Evolutionary conservation across 2,888 invertebrate genomes (phyloP).

Genomic region (Nomada lathburiana): DNA sequence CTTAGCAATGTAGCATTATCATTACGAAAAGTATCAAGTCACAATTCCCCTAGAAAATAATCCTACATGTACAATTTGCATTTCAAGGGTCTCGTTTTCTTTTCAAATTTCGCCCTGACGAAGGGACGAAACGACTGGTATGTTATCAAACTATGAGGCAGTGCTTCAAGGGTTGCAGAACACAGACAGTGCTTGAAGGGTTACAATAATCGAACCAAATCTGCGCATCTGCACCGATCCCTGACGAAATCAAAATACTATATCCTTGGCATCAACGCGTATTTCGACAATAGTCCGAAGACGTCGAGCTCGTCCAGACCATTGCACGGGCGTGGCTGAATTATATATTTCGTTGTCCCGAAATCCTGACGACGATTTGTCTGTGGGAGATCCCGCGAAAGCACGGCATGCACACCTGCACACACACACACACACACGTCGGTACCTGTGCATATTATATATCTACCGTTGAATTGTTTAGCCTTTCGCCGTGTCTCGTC

Average conservation of each 20-base stretch:
- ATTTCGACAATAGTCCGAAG: slow-evolving; percentile 56
- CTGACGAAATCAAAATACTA: slow-evolving; percentile 30
- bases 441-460: slow-evolving; percentile 28
- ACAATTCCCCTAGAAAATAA: no score
- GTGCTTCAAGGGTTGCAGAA: no score
- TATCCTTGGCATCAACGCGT: slow-evolving; percentile 33
- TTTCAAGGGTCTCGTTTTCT: no score
- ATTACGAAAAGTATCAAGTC: no score
- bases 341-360: slow-evolving; percentile 70
- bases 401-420: slow-evolving; percentile 18
- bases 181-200: no score
- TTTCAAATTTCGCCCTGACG: no score
- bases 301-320: slow-evolving; percentile 21
- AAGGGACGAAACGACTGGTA: no score
- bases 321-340: slow-evolving; percentile 53
- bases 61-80: no score
- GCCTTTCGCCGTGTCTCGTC: slow-evolving; percentile 36
- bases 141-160: no score
- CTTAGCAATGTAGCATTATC: no score
- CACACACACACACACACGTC: slow-evolving; percentile 21
- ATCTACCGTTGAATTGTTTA: slow-evolving; percentile 48
- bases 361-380: slow-evolving; percentile 70
- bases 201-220: no score
- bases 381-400: slow-evolving; percentile 47
- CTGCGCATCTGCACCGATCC: no score